Evolutionary conservation across 2,888 invertebrate species (phyloP).

Genomic region (Lochmaea capreae): DNA sequence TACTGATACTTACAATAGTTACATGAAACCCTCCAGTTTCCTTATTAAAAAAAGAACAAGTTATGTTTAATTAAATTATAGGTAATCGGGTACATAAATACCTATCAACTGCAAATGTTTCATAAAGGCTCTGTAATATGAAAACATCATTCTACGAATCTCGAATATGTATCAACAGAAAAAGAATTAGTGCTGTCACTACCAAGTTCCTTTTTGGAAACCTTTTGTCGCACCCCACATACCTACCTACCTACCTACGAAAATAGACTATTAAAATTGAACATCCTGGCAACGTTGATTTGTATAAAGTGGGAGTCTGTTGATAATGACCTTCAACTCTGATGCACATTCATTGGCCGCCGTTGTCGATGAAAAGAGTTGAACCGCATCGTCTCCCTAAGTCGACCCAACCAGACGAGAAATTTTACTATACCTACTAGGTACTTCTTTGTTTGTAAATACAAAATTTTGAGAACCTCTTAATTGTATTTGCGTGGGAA

Average conservation of each 20-base stretch:
- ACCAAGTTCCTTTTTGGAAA: no score
- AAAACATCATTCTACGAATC: no score
- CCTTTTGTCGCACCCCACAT: not conserved
- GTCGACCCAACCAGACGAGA: conserved; percentile 33
- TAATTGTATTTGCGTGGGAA: not conserved
- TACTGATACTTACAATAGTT: no score
- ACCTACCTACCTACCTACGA: not conserved
- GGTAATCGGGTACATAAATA: no score
- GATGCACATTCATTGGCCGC: conserved; percentile 56
- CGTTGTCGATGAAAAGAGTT: conserved; percentile 27
- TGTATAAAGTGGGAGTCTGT: conserved; percentile 54
- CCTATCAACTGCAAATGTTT: no score
- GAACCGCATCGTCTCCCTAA: conserved; percentile 43
- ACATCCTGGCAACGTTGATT: conserved; percentile 40
- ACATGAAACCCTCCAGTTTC: no score
- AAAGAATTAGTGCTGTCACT: no score
- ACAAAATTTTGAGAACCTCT: conserved; percentile 5
- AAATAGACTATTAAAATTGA: conserved; percentile 11
- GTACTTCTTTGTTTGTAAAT: conserved; percentile 50
- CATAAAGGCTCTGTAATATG: no score
- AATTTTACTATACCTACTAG: conserved; percentile 29
- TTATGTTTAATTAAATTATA: no score
- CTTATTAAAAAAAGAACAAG: no score
- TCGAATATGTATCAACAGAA: no score
- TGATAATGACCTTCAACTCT: conserved; percentile 62